A percentile compares a stretch with the other conserved stretches of the same genome.
Conservation (phyloP, 35 echinoderm and acorn worm species). For the Eucidaris tribuloides region DNA sequence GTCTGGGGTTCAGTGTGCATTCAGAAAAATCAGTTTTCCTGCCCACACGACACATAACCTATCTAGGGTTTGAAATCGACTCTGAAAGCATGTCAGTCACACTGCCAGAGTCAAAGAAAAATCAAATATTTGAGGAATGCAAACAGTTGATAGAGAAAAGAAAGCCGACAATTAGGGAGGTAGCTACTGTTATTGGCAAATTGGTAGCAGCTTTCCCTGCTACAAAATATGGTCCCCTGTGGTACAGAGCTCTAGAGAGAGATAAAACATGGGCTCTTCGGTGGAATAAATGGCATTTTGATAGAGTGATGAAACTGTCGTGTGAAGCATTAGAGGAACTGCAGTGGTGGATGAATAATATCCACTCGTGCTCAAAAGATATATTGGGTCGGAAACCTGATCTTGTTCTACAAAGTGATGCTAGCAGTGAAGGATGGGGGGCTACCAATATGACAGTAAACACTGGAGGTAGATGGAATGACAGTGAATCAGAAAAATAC, state of each 20-base stretch:
- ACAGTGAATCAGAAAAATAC: not conserved
- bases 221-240: constrained; percentile 46
- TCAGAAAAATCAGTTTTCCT: constrained; percentile 29
- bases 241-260: constrained; percentile 57
- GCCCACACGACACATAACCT: constrained; percentile 22
- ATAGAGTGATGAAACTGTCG: constrained; percentile 55
- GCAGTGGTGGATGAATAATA: constrained; percentile 48
- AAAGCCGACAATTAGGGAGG: constrained; percentile 15
- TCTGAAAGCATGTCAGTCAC: constrained; percentile 27
- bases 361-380: not conserved
- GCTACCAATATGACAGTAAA: constrained; percentile 18
- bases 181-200: constrained; percentile 52
- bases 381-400: not conserved
- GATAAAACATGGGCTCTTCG: constrained; percentile 40
- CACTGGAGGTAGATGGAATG: constrained; percentile 50
- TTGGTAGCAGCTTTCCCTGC: constrained; percentile 54
- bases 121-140: constrained; percentile 25
- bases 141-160: not conserved
- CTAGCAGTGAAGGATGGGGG: constrained; percentile 48
- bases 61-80: constrained; percentile 36
- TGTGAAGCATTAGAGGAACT: constrained; percentile 12
- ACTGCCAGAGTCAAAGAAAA: constrained; percentile 10
- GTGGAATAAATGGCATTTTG: constrained; percentile 46
- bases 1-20: constrained; percentile 32
- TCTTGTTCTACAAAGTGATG: constrained; percentile 39